phyloP scores from a whole-genome alignment of 2,797 vertebrate species.

The Balearica regulorum region DNA sequence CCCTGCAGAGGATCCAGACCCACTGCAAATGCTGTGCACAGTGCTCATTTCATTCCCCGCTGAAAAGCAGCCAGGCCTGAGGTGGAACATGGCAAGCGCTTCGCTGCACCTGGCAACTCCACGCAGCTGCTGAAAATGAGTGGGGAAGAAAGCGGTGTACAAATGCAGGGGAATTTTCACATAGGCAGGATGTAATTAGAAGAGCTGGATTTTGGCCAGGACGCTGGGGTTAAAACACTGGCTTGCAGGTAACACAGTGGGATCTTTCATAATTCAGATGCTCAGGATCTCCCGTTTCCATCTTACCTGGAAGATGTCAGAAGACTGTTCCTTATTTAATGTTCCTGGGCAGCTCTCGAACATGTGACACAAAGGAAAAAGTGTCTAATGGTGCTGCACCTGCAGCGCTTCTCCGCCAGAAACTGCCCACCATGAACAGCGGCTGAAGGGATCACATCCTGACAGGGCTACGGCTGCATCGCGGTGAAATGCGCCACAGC shows the following conservation, averaged over 20 bases:
- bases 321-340: neutral
- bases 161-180: slow-evolving; percentile 36
- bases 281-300: slow-evolving; percentile 26
- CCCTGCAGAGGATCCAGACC: neutral
- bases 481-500: neutral
- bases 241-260: slow-evolving; percentile 49
- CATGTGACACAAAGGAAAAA: slow-evolving; percentile 23
- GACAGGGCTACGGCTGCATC: neutral
- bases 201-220: slow-evolving; percentile 37
- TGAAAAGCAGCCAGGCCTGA: slow-evolving; percentile 49
- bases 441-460: neutral
- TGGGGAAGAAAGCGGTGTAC: neutral
- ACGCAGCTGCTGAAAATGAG: slow-evolving; percentile 29
- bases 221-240: slow-evolving; percentile 6
- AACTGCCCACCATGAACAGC: neutral
- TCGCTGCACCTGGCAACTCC: neutral
- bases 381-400: slow-evolving; percentile 16
- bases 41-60: slow-evolving; percentile 22
- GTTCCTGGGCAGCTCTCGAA: neutral
- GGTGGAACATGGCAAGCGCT: slow-evolving; percentile 24
- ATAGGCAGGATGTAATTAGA: slow-evolving; percentile 59
- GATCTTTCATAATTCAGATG: slow-evolving; percentile 41
- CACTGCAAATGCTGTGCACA: neutral
- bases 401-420: neutral
- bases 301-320: slow-evolving; percentile 42